Percentiles rank a stretch among this genome's conserved stretches.
Evolutionary conservation across 2,888 invertebrate genomes (phyloP).

Genomic region (Selenia dentaria): DNA sequence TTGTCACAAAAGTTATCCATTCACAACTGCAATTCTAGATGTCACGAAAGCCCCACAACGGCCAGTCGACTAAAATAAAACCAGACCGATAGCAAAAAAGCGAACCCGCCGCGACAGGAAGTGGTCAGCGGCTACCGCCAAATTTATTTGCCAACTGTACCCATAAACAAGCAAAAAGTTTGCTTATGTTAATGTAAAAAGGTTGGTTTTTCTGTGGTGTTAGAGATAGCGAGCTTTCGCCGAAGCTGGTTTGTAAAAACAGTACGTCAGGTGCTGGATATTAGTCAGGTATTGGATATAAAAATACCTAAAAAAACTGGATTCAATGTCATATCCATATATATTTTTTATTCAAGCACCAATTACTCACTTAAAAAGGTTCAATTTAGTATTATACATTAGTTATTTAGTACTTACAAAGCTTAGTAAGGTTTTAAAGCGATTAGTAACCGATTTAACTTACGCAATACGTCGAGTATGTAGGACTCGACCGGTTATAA

Average conservation of each 20-base stretch:
- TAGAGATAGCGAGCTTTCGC: conserved; percentile 37
- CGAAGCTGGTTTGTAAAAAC: too few species aligned
- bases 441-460: too few species aligned
- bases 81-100: conserved; percentile 39
- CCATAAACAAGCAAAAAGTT: conserved; percentile 22
- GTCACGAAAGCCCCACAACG: conserved; percentile 44
- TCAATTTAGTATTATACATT: too few species aligned
- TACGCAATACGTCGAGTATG: too few species aligned
- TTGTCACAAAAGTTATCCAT: conserved; percentile 1
- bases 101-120: conserved; percentile 46
- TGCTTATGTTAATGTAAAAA: conserved; percentile 11
- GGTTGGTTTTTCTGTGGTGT: conserved; percentile 18
- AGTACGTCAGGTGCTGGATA: conserved; percentile 23
- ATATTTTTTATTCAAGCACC: too few species aligned
- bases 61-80: conserved; percentile 47
- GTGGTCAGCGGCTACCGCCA: conserved; percentile 62
- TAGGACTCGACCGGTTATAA: too few species aligned
- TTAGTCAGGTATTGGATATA: too few species aligned
- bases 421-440: too few species aligned
- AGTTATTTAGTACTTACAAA: too few species aligned
- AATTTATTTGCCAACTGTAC: conserved; percentile 61
- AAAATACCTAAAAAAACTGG: too few species aligned
- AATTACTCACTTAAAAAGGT: too few species aligned
- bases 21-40: conserved; percentile 23
- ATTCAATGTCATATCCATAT: too few species aligned